Evolutionary conservation across 1,140 invertebrate genomes (phyloP).

Genomic region (Tetranychus cinnabarinus): DNA sequence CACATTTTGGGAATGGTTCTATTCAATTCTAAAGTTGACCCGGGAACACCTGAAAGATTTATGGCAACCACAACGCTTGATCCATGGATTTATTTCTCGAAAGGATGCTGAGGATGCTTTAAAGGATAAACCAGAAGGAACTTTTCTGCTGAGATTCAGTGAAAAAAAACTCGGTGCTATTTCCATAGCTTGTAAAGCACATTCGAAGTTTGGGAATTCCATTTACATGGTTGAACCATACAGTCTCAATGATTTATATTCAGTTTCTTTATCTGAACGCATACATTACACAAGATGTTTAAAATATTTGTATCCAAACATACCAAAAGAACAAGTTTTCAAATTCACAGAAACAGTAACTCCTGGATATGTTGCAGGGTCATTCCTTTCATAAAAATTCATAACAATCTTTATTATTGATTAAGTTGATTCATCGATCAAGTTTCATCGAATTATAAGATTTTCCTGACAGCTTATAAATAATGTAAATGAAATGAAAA

Average conservation of each 20-base stretch:
- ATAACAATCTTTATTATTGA: too few species aligned
- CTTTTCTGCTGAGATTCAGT: constrained; percentile 76
- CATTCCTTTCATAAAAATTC: too few species aligned
- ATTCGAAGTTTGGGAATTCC: constrained; percentile 21
- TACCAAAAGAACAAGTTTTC: constrained; percentile 62
- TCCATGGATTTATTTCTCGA: constrained; percentile 73
- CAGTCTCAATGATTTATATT: constrained; percentile 69
- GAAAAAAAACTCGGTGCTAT: constrained; percentile 85
- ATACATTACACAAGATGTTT: constrained; percentile 63
- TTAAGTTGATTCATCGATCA: too few species aligned
- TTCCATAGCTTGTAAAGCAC: constrained; percentile 75
- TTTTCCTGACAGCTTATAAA: too few species aligned
- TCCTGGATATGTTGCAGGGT: too few species aligned
- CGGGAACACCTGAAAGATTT: constrained; percentile 66
- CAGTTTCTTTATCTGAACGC: constrained; percentile 63
- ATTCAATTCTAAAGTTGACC: constrained; percentile 83
- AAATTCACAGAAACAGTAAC: too few species aligned
- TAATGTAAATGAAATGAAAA: too few species aligned
- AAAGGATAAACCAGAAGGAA: constrained; percentile 42
- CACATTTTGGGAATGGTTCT: constrained; percentile 98
- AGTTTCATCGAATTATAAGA: too few species aligned
- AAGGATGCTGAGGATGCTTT: constrained; percentile 69
- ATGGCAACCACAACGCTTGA: constrained; percentile 49
- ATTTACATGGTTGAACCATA: constrained; percentile 45
- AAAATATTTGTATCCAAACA: constrained; percentile 59